Base-by-base conservation (phyloP, 2,113 vertebrate genomes). In the Hypocryptadius cinnamomeus region DNA sequence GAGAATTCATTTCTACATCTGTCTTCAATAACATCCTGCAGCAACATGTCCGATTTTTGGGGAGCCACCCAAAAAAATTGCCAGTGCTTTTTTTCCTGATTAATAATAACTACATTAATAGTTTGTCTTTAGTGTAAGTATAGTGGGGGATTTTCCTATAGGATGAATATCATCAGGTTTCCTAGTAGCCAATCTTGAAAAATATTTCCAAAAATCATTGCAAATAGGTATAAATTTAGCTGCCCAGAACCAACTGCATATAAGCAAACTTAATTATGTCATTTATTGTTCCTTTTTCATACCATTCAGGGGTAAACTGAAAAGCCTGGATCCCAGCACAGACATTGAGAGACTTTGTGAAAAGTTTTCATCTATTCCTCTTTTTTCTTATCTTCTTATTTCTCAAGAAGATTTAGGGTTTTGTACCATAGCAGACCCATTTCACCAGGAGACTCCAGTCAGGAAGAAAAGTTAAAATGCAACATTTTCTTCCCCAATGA, bases 81-180 rank as follows among this genome's bases (percentile, higher is more conserved):
- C n/a, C 9, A 76, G 42, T 12, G 0, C 0, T 40, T 47, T 50
- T 51, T 48, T 19, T 30, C 2, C 25, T 60, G 21, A 6, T 13
- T 72, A 24, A 11, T 39, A 68, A 28, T 11, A 45, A 44, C 9
- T 30, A 33, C 40, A 70, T 51, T 3, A 51, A n/a, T 7, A 64
- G 3, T 57, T 37, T 76, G 9, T n/a, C 25, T 30, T 33, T 22
- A 54, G 13, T 2, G 0, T 25, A 13, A 7, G 6, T 19, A 15
- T 8, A 24, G 6, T 42, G n/a, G 72, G 8, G 6, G 8, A 24
- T 56, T 73, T 54, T 51, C 44, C 48, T 71, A 13, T 3, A 28
- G 14, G 17, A 2, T 89, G 18, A 47, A 64, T 44, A 81, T 72
- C 13, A 50, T 16, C 33, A 35, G 2, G 8, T 25, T 66, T 68